A percentile compares a stretch with the other conserved stretches of the same genome.
Conservation (phyloP, 2,797 vertebrate genomes). For the Furcifer pardalis region DNA sequence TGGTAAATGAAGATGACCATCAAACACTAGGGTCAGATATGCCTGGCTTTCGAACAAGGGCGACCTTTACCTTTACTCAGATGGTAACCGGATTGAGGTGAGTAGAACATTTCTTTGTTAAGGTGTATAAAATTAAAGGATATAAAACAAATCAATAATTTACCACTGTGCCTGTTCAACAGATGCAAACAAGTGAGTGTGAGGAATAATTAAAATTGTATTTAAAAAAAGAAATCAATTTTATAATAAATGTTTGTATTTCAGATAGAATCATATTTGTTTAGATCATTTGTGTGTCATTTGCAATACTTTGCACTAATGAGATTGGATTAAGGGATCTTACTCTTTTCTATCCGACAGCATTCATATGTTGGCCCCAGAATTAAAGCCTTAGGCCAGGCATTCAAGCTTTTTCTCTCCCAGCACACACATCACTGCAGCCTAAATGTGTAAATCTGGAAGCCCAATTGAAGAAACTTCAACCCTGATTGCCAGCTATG, state of each 20-base stretch:
- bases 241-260: not conserved
- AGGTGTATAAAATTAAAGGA: not conserved
- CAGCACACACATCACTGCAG: not conserved
- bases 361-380: conserved; percentile 5
- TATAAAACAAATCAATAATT: too few species aligned
- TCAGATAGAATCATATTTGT: not conserved
- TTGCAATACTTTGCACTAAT: not conserved
- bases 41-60: too few species aligned
- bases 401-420: not conserved
- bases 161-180: not conserved
- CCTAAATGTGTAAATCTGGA: conserved; percentile 11
- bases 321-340: conserved; percentile 1
- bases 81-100: not conserved
- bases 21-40: too few species aligned
- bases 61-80: too few species aligned
- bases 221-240: conserved; percentile 6
- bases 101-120: not conserved
- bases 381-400: not conserved
- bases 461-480: not conserved
- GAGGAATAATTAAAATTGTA: conserved; percentile 3
- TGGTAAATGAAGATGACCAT: too few species aligned
- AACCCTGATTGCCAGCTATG: conserved; percentile 1
- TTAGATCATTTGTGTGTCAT: not conserved
- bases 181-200: conserved; percentile 3
- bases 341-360: not conserved